Evolutionary conservation across 2,888 invertebrate species (phyloP), one percentile per base, ranked within the genome.

Genomic region (Drosophila melanosoma): DNA sequence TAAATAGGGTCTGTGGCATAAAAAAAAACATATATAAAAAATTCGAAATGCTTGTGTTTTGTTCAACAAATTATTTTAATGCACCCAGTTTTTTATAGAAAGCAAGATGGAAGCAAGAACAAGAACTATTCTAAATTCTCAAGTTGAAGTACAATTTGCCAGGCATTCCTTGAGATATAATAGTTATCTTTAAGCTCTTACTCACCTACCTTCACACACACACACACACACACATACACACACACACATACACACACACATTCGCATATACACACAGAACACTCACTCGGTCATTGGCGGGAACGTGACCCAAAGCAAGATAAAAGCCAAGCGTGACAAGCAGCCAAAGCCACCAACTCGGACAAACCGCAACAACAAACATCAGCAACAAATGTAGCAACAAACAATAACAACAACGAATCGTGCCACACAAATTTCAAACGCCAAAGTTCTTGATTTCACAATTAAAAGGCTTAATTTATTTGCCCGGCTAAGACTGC

Each of bases 391-490:
- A 63, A 70, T 61, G 49, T 26, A 63, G 45, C 45, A 20, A 45
- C 45, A 20, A 20, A 63, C 52, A 60, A 54, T 38, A 62, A 42
- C 51, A 54, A 17, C 64, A 71, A 53, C 75, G 42, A 72, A 69
- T 88, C 86, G 86, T 88, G 86, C 81, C 57, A 36, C 62, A 76
- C 66, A 79, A 68, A 79, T 64, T 63, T 56, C 17, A 60, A 65
- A 68, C 56, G 60, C 45, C 75, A 71, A 73, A 70, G 69, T 84
- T 85, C 89, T 87, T 72, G 89, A 79, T 87, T 87, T 87, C 80
- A 76, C 89, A 85, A 89, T 85, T 87, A 80, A 79, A 80, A 87
- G 72, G 65, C 79, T 83, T 86, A 72, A 83, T 83, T 82, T 83
- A 79, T 79, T 79, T 79, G 84, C 64, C 69, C 69, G 73, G 63